Conservation (phyloP, 2,888 invertebrate genomes). For the Dendrolimus pini region DNA sequence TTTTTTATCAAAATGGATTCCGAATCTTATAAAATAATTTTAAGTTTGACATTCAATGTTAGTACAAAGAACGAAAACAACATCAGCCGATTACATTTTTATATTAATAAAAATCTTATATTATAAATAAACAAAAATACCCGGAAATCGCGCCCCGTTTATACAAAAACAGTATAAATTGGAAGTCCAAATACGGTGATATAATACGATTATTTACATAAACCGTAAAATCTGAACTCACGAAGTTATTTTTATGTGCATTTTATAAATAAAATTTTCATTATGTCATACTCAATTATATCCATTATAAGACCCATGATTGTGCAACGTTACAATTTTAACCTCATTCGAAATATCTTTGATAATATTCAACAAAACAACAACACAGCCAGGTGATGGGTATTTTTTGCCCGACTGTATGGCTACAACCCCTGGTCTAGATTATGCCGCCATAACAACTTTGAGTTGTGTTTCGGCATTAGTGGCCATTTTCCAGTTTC, state of each 20-base stretch:
- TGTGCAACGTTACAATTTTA: not conserved
- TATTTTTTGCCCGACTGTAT: too few species aligned
- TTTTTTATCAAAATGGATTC: too few species aligned
- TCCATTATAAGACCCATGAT: not conserved
- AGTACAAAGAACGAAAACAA: not conserved
- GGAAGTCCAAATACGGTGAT: not conserved
- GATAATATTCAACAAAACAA: too few species aligned
- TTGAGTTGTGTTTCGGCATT: too few species aligned
- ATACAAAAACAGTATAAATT: not conserved
- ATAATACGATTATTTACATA: not conserved
- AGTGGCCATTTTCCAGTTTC: too few species aligned
- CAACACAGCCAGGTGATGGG: too few species aligned
- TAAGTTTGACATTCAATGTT: too few species aligned
- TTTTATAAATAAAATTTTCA: not conserved
- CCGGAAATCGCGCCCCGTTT: not conserved
- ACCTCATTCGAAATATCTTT: too few species aligned
- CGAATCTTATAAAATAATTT: too few species aligned
- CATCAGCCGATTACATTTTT: not conserved
- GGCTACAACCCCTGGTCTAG: too few species aligned
- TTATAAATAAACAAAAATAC: not conserved
- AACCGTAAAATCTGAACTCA: not conserved
- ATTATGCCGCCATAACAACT: too few species aligned
- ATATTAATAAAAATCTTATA: not conserved
- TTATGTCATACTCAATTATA: not conserved
- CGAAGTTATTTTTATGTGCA: not conserved